These are phyloP conservation scores for Psittacula echo DNA, from an alignment of 2,797 vertebrate species.

Conservation along the genomic window DNA sequence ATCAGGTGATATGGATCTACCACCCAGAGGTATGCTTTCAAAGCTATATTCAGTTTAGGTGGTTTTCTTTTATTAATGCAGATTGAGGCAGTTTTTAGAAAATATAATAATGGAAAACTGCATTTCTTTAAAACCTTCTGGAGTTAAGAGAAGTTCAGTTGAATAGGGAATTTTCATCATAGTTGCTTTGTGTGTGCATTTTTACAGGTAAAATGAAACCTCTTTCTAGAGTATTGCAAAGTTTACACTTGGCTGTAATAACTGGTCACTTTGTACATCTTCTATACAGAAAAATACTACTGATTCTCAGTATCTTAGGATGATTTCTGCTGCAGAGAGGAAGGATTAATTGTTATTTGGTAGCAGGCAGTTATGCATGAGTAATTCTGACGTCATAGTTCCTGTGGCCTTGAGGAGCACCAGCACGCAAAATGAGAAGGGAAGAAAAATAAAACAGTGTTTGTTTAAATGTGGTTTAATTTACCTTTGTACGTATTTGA, in stretches of 20 bases:
- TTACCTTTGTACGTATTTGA: neutral
- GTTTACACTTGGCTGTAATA: neutral
- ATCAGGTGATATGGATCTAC: slow-evolving; percentile 92
- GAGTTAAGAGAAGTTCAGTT: neutral
- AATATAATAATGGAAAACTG: neutral
- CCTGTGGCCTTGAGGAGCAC: neutral
- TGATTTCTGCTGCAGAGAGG: neutral
- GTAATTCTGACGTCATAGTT: neutral
- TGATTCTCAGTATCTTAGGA: neutral
- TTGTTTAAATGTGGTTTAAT: neutral
- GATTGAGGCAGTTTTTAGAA: neutral
- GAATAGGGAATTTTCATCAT: neutral
- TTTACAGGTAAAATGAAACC: neutral
- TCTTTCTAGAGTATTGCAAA: neutral
- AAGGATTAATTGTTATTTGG: neutral
- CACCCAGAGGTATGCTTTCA: slow-evolving; percentile 86
- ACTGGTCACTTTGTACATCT: neutral
- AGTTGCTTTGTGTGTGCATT: neutral
- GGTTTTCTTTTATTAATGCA: neutral
- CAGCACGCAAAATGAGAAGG: neutral
- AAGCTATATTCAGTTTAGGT: neutral
- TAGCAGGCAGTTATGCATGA: neutral
- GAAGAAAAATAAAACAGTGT: neutral
- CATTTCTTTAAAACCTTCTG: neutral
- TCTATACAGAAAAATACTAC: neutral